Conservation (phyloP, 2,888 invertebrate species). For the Oxyteleia sp. region DNA sequence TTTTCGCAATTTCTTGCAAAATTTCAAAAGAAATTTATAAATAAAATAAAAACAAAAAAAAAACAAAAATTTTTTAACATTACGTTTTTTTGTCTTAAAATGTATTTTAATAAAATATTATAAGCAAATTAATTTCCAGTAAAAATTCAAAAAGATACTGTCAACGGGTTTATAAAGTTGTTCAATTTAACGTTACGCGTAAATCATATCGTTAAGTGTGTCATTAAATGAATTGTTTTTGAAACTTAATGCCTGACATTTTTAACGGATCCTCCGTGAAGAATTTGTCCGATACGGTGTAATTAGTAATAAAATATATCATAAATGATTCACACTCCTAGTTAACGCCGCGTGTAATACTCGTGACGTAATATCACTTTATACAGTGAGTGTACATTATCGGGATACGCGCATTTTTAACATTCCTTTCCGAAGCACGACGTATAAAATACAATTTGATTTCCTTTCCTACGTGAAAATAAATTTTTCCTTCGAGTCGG, state of each 20-base stretch:
- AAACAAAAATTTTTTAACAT: too few relatives aligned
- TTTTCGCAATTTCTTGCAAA: too few relatives aligned
- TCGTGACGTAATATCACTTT: slow-evolving; percentile 16
- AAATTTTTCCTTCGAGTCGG: too few relatives aligned
- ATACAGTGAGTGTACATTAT: slow-evolving; percentile 4
- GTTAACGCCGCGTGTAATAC: slow-evolving; percentile 1
- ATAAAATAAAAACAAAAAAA: too few relatives aligned
- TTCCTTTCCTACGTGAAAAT: too few relatives aligned
- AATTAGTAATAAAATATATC: slow-evolving; percentile 9
- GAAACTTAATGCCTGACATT: not conserved
- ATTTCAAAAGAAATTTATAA: too few relatives aligned
- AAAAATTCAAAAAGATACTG: too few relatives aligned
- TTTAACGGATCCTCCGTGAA: not conserved
- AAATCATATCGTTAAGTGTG: slow-evolving; percentile 16
- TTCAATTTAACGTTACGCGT: not conserved
- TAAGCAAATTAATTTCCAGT: too few relatives aligned
- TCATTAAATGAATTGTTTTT: slow-evolving; percentile 2
- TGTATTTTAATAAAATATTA: too few relatives aligned
- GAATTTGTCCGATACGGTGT: slow-evolving; percentile 7
- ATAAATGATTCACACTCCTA: slow-evolving; percentile 12
- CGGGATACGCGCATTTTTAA: not conserved
- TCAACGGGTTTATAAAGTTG: too few relatives aligned
- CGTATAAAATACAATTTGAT: too few relatives aligned
- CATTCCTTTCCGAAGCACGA: not conserved
- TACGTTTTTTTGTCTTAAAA: too few relatives aligned